Percentiles rank a stretch among this genome's conserved stretches.
These are phyloP conservation scores for Perca schrenkii DNA, from an alignment of 2,113 vertebrate genomes.

Conservation along the genomic window DNA sequence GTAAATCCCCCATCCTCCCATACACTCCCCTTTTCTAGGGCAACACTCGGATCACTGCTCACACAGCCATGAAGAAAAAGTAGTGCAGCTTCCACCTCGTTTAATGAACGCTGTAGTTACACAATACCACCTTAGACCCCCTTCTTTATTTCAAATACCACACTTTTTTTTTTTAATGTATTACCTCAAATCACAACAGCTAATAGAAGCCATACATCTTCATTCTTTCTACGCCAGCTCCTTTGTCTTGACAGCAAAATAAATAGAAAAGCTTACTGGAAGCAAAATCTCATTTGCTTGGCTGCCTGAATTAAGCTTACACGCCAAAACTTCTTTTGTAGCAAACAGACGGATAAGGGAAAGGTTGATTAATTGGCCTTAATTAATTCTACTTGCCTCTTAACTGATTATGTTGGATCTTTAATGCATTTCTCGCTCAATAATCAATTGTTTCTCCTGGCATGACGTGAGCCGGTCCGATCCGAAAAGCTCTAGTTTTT, in stretches of 20 bases:
- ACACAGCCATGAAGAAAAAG: conserved; percentile 23
- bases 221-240: conserved; percentile 38
- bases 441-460: conserved; percentile 54
- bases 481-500: neutral
- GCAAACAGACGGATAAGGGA: conserved; percentile 39
- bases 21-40: neutral
- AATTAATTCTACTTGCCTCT: conserved; percentile 51
- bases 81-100: conserved; percentile 57
- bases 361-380: conserved; percentile 58
- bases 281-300: conserved; percentile 6
- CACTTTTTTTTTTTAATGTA: conserved; percentile 51
- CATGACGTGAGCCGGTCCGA: conserved; percentile 13
- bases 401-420: conserved; percentile 62
- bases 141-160: conserved; percentile 44
- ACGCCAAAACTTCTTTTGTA: conserved; percentile 25
- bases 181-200: conserved; percentile 49
- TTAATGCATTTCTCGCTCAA: conserved; percentile 45
- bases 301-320: conserved; percentile 41
- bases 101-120: conserved; percentile 64
- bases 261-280: conserved; percentile 35
- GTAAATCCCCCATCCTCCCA: neutral
- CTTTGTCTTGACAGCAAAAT: conserved; percentile 35
- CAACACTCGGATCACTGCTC: conserved; percentile 24
- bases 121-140: conserved; percentile 54
- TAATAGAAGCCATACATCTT: conserved; percentile 70